Conservation (phyloP, 2,888 invertebrate genomes). For the Mellilla xanthometata region DNA sequence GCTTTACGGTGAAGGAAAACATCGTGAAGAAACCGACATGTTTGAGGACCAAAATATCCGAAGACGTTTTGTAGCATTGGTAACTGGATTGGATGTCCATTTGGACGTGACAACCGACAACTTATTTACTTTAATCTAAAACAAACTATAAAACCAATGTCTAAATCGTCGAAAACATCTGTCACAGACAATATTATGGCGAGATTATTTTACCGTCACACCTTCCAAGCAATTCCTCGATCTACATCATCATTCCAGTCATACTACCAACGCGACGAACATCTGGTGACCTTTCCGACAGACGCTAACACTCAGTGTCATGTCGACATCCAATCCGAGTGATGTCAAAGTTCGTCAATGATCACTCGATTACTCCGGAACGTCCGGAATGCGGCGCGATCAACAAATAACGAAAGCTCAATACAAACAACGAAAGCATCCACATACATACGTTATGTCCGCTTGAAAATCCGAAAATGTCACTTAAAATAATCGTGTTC, state of each 20-base stretch:
- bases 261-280: no score
- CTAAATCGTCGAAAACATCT: no score
- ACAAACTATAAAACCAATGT: no score
- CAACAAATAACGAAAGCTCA: conserved; percentile 27
- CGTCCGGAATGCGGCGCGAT: conserved; percentile 29
- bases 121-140: no score
- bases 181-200: no score
- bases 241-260: no score
- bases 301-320: conserved; percentile 16
- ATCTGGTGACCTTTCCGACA: conserved; percentile 21
- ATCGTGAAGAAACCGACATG: no score
- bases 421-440: conserved; percentile 33
- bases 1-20: no score
- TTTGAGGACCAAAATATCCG: no score
- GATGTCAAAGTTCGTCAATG: conserved; percentile 47
- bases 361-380: conserved; percentile 17
- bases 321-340: conserved; percentile 34
- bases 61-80: no score
- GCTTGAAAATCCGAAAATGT: conserved; percentile 74
- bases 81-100: no score
- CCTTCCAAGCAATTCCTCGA: conserved; percentile 1
- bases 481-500: conserved; percentile 81
- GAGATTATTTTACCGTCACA: background rate
- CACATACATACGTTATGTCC: conserved; percentile 51
- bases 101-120: no score